phyloP scores from a whole-genome alignment of 2,113 vertebrate species.

The Dromaius novaehollandiae region DNA sequence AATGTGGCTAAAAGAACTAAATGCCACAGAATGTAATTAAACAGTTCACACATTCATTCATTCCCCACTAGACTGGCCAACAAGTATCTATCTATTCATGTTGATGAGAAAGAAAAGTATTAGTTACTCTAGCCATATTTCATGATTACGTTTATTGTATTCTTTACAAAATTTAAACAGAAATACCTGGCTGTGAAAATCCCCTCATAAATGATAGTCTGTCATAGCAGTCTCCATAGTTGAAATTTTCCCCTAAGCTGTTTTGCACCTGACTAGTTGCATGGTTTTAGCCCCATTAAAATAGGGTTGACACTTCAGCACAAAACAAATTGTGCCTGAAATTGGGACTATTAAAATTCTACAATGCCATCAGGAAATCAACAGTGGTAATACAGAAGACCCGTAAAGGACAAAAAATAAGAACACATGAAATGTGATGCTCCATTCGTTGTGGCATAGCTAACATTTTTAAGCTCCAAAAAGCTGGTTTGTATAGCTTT shows the following conservation, averaged over 20 bases:
- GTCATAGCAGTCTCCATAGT: not conserved
- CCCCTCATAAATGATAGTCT: not conserved
- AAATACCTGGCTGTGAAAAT: constrained; percentile 16
- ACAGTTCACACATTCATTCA: not conserved
- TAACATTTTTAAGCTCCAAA: constrained; percentile 22
- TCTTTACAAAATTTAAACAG: not conserved
- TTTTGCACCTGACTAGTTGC: constrained; percentile 36
- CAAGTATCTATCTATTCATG: not conserved
- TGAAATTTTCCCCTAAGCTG: not conserved
- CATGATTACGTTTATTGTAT: constrained; percentile 5
- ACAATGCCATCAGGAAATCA: constrained; percentile 26
- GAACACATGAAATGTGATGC: not conserved
- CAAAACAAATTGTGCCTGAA: constrained; percentile 63
- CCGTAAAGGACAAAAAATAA: constrained; percentile 21
- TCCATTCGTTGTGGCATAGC: not conserved
- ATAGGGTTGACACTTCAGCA: constrained; percentile 34
- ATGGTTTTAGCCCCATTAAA: constrained; percentile 50
- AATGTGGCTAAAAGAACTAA: constrained; percentile 22
- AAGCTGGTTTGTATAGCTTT: not conserved
- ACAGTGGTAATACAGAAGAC: not conserved
- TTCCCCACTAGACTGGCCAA: not conserved
- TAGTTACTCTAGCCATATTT: not conserved
- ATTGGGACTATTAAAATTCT: constrained; percentile 54
- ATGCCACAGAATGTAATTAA: not conserved
- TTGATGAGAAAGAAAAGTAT: not conserved